phyloP scores from a whole-genome alignment of 2,797 vertebrate species.

The Etheostoma nigrum region DNA sequence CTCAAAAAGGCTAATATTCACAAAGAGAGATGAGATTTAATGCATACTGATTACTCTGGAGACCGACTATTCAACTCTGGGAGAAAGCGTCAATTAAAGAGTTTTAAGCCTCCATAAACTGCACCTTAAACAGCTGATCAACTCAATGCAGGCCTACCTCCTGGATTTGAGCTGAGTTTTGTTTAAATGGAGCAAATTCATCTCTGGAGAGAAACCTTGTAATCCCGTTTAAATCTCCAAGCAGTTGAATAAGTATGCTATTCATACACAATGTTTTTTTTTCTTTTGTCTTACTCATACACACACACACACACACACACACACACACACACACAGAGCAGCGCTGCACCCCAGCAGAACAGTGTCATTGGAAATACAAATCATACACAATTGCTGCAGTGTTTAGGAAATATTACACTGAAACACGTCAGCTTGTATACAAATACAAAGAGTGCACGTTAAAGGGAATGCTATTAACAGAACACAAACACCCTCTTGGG shows the following conservation, averaged over 20 bases:
- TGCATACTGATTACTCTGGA: slow-evolving; percentile 89
- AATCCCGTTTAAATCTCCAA: slow-evolving; percentile 75
- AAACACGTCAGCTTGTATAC: slow-evolving; percentile 44
- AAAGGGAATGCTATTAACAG: slow-evolving; percentile 47
- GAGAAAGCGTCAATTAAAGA: slow-evolving; percentile 82
- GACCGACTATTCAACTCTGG: slow-evolving; percentile 77
- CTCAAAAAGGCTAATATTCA: slow-evolving; percentile 80
- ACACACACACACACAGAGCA: slow-evolving; percentile 23
- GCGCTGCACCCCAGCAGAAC: background rate
- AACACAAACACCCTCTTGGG: slow-evolving; percentile 57
- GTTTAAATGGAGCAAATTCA: slow-evolving; percentile 80
- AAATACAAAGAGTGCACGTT: slow-evolving; percentile 41
- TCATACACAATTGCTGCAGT: slow-evolving; percentile 40
- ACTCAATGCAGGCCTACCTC: slow-evolving; percentile 54
- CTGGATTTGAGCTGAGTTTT: slow-evolving; percentile 73
- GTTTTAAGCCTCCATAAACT: slow-evolving; percentile 84
- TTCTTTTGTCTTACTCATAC: too few relatives aligned
- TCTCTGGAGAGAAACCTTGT: slow-evolving; percentile 79
- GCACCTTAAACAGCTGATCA: slow-evolving; percentile 82
- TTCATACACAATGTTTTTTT: slow-evolving; percentile 63
- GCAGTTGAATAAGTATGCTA: slow-evolving; percentile 73
- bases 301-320: slow-evolving; percentile 2
- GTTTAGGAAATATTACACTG: slow-evolving; percentile 50
- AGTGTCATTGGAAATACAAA: slow-evolving; percentile 44
- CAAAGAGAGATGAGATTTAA: slow-evolving; percentile 85